Conservation (phyloP, 2,113 vertebrate genomes). For the rabbit (Oryctolagus cuniculus) region mOryCun1.1 NC_091443.1:108905501-108906000, state of each 20-base stretch:
- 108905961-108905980: too few relatives aligned
- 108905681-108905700: neutral
- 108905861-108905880: conserved; percentile 51
- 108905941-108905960: neutral
- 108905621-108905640: too few relatives aligned
- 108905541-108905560: too few relatives aligned
- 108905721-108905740: neutral
- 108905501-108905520: too few relatives aligned
- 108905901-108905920: neutral
- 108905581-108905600: neutral
- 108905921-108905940: neutral
- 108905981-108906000: too few relatives aligned
- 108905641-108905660: accelerated
- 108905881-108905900: neutral
- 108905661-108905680: too few relatives aligned
- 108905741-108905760: neutral
- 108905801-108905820: neutral
- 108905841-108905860: neutral
- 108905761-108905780: neutral
- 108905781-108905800: neutral
- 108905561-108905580: neutral
- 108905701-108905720: neutral
- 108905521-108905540: too few relatives aligned
- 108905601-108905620: neutral
- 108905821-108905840: neutral